phyloP scores from a whole-genome alignment of 2,113 vertebrate species.

The Crotophaga sulcirostris region DNA sequence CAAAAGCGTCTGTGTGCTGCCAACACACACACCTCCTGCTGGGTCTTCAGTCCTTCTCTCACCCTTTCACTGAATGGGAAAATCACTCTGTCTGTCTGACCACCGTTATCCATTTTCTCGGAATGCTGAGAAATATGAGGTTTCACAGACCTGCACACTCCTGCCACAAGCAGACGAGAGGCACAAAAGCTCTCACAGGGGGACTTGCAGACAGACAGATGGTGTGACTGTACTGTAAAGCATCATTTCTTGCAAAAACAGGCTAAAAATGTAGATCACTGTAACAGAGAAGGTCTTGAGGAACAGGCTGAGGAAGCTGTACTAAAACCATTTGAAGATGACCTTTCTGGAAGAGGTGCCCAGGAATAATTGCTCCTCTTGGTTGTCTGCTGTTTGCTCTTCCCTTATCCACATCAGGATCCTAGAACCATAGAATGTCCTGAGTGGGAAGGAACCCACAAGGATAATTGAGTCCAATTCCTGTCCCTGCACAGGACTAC shows the following conservation, averaged over 20 bases:
- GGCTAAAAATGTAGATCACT: slow-evolving; percentile 34
- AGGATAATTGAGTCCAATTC: too few species aligned
- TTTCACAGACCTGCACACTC: neutral
- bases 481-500: too few species aligned
- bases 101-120: fast-evolving
- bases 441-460: too few species aligned
- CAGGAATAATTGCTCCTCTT: neutral
- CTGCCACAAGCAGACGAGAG: neutral
- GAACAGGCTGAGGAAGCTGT: neutral
- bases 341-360: neutral
- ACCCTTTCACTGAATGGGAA: neutral
- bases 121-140: neutral
- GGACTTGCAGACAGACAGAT: neutral
- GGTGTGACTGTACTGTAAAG: neutral
- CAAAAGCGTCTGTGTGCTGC: neutral
- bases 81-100: fast-evolving
- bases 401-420: neutral
- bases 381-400: neutral
- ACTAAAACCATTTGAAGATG: neutral
- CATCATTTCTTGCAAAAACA: neutral
- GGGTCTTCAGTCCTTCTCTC: neutral
- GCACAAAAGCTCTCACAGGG: neutral
- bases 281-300: neutral
- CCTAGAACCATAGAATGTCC: neutral
- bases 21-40: neutral